Percentiles rank a stretch among this genome's conserved stretches.
These are phyloP conservation scores for Elanus axillaris DNA, from an alignment of 2,113 vertebrate genomes.

Conservation along the genomic window DNA sequence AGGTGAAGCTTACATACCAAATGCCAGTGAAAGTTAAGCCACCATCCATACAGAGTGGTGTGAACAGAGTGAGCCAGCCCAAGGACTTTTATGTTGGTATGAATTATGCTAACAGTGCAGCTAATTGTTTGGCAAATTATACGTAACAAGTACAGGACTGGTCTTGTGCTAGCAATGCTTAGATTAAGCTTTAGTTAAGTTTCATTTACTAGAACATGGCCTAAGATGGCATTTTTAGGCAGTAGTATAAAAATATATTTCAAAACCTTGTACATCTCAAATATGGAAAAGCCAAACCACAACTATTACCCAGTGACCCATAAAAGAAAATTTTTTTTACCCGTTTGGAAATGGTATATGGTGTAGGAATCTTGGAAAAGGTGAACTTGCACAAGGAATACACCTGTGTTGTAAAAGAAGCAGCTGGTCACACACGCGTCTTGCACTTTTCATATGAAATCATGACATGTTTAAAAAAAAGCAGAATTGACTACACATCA, in stretches of 20 bases:
- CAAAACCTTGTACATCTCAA: background rate
- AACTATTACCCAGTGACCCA: background rate
- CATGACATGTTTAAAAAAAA: background rate
- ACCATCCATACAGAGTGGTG: background rate
- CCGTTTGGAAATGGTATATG: constrained; percentile 89
- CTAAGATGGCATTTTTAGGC: background rate
- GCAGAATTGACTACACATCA: background rate
- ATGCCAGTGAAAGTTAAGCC: background rate
- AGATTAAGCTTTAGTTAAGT: background rate
- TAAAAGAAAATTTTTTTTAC: constrained; percentile 67
- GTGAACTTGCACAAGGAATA: constrained; percentile 93
- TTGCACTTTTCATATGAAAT: background rate
- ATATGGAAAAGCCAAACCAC: background rate
- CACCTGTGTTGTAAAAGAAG: constrained; percentile 74
- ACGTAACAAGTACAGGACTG: background rate
- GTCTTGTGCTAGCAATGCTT: background rate
- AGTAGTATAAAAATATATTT: background rate
- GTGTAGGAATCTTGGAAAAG: constrained; percentile 94
- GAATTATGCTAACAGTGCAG: background rate
- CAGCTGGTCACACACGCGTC: background rate
- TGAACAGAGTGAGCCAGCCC: background rate
- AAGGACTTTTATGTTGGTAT: background rate
- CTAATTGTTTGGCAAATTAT: background rate
- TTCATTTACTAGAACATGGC: background rate
- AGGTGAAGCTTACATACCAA: background rate